Base-by-base conservation (phyloP, 2,888 invertebrate species). In the Steromphala cineraria region DNA sequence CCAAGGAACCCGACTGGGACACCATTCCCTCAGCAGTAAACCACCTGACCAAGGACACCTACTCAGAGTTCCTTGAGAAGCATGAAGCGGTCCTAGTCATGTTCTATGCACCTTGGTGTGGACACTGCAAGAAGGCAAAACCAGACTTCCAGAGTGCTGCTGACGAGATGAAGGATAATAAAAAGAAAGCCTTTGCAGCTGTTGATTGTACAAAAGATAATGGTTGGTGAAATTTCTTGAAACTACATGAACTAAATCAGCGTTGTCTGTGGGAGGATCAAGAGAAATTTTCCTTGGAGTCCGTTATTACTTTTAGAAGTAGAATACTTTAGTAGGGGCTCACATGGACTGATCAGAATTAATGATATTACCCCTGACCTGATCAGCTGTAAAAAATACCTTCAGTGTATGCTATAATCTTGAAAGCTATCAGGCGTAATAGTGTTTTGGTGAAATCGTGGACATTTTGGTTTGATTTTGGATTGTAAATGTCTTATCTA, bases 21-120 rank as follows among this genome's bases (percentile, higher is more conserved):
- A 96, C 96, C 81, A 96, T 96, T 87, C 95, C 95, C 87, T 95
- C 95, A 0, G 94, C 96, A 86, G 96, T 97, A 77, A 95, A 96
- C 77, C 97, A 97, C 94, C 95, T 97, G 80, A 95, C 95, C 87
- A 95, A 96, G 55, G 94, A 95, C 81, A 95, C 94, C 82, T 97
- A 97, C 93, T 95, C 95, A 85, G 92, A 95, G 71, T 95, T 96
- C 76, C 94, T 97, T 67, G 96, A 96, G 90, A 96, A 96, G 92
- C 96, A 96, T 93, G 96, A 96, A 88, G 96, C 97, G 92, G 96
- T 96, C 0, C 90, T 98, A 80, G 96, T 97, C 79, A 97, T 97
- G 96, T 97, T 97, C 94, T 97, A 97, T 93, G 97, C 97, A 0
- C 97, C 97, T 1, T 97, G 97, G 97, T 98, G 97, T 94, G 97